A percentile compares a stretch with the other conserved stretches of the same genome.
phyloP scores from a whole-genome alignment of 2,113 vertebrate species.

The Atlantisia rogersi region DNA sequence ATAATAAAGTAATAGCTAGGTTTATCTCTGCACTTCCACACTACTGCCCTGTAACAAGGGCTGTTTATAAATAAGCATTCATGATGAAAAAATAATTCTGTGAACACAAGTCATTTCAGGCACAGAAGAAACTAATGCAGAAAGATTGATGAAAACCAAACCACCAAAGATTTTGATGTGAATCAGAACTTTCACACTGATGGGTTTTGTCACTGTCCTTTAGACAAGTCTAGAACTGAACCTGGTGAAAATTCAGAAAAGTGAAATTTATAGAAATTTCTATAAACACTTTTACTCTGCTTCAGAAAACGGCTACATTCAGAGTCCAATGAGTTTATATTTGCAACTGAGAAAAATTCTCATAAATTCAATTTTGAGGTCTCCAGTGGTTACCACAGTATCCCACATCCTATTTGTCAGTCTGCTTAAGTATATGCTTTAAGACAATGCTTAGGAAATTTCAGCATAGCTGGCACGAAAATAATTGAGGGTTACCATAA shows the following conservation, averaged over 20 bases:
- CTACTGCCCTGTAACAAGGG: background rate
- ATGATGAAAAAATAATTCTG: background rate
- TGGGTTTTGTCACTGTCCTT: background rate
- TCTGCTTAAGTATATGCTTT: background rate
- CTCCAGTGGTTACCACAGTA: background rate
- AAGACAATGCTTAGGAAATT: background rate
- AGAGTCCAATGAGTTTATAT: background rate
- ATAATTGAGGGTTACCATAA: background rate
- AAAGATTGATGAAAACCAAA: background rate
- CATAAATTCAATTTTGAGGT: background rate
- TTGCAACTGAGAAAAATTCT: background rate
- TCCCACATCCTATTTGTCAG: background rate
- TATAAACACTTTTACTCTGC: background rate
- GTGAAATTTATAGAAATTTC: background rate
- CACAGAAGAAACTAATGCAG: background rate
- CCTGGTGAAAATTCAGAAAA: slow-evolving; percentile 3
- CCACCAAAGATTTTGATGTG: background rate
- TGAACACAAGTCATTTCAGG: background rate
- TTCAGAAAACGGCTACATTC: background rate
- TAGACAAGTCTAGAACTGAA: background rate
- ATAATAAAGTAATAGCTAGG: slow-evolving; percentile 36
- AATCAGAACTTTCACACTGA: background rate
- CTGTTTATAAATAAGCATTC: slow-evolving; percentile 25
- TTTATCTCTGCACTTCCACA: slow-evolving; percentile 25
- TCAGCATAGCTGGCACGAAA: background rate